Evolutionary conservation across 2,113 vertebrate species (phyloP).

Genomic region (Nothocercus nigrocapillus): DNA sequence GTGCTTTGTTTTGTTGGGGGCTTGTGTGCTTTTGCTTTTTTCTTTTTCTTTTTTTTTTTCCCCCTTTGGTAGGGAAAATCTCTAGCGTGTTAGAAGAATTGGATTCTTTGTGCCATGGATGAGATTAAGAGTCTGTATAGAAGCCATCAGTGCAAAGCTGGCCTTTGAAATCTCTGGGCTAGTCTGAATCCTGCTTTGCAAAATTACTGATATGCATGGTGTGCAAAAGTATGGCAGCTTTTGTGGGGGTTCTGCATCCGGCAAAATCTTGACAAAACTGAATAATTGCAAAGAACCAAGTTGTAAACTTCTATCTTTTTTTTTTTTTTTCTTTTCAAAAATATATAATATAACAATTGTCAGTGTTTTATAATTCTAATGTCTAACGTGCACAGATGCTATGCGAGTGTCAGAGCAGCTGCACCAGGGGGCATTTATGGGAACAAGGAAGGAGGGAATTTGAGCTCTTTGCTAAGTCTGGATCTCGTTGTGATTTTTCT

Average conservation of each 20-base stretch:
- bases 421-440: fast-evolving
- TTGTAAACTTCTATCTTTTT: neutral
- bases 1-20: neutral
- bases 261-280: neutral
- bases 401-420: neutral
- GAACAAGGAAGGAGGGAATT: neutral
- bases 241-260: constrained; percentile 34
- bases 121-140: constrained; percentile 15
- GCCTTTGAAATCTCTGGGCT: neutral
- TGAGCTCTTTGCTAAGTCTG: neutral
- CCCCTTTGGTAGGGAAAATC: neutral
- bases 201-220: neutral
- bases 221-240: neutral
- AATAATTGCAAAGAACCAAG: neutral
- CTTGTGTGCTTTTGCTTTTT: neutral
- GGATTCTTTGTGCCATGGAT: constrained; percentile 7
- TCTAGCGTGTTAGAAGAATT: neutral
- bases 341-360: no score
- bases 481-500: neutral
- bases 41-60: no score
- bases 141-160: neutral
- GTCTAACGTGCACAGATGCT: neutral
- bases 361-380: neutral
- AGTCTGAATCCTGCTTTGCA: neutral
- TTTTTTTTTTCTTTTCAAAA: neutral